Evolutionary conservation across 2,113 vertebrate species (phyloP), one percentile per base, ranked within the genome.

Genomic region (Scytalopus superciliaris): DNA sequence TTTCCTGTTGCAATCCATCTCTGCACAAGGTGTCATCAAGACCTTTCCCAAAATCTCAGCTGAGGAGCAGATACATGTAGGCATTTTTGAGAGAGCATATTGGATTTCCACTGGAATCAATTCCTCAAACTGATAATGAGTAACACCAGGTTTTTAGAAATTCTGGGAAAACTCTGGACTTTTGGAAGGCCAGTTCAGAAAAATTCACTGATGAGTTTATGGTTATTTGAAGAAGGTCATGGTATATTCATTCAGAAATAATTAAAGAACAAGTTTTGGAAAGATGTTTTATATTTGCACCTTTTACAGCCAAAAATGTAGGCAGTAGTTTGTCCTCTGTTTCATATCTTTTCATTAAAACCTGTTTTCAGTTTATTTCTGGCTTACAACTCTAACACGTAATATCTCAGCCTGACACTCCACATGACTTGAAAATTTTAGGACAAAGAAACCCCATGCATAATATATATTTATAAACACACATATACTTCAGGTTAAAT

Each of bases 321-420:
- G 70, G 37, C 60, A 93, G 67, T n/a, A 49, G 68, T 88, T 90
- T 64, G 24, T 67, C 47, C 47, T 88, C 75, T 67, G 30, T n/a
- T 90, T 89, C 18, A 4, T 84, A 64, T 84, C 31, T 88, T 94
- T 86, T 63, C 68, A 78, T 95, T 93, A 88, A 89, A 94, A 86
- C 69, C 44, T 75, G 63, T 15, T 93, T 95, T 67, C 2, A 2
- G 44, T 94, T 87, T 92, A 67, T 86, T 93, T 86, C 68, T 40
- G 56, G 33, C 64, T 88, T 90, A 56, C 82, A 88, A 67, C 27
- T 40, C 10, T 73, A 96, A 73, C 75, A 83, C 77, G 3, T 87
- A 81, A 87, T 94, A 94, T 56, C 42, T 94, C 87, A 94, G 50
- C 90, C 84, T 93, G 90, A 83, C 75, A 86, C 63, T 35, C 60